A percentile compares a stretch with the other conserved stretches of the same genome.
Evolutionary conservation across 2,113 vertebrate genomes (phyloP).

Genomic region (Ibidorhyncha struthersii): DNA sequence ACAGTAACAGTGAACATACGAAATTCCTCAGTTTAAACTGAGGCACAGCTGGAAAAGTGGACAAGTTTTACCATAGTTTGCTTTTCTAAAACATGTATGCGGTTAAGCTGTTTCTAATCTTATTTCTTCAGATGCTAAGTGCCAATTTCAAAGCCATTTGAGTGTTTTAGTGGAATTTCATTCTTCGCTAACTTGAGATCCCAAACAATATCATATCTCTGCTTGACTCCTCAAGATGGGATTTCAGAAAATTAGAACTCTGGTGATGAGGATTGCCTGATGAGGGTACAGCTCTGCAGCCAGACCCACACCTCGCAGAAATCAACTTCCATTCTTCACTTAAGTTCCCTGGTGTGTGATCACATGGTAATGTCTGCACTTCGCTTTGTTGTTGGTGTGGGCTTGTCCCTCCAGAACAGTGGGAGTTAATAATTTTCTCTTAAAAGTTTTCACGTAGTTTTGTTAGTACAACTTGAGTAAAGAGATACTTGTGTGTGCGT

Average conservation of each 20-base stretch:
- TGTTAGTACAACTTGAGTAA: neutral
- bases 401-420: neutral
- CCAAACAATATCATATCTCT: neutral
- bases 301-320: neutral
- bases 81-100: neutral
- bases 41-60: neutral
- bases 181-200: neutral
- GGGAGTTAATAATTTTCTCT: neutral
- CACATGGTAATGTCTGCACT: too few species aligned
- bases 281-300: neutral
- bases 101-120: neutral
- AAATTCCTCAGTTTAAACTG: neutral
- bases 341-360: neutral
- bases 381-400: neutral
- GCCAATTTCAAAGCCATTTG: neutral
- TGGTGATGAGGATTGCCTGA: neutral
- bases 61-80: neutral
- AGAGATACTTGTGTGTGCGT: neutral
- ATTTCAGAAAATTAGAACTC: neutral
- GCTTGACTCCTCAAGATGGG: neutral
- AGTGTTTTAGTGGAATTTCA: neutral
- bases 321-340: neutral
- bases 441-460: neutral
- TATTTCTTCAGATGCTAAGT: neutral
- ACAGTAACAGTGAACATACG: neutral